Conservation (phyloP, 2,113 vertebrate genomes). For the Amblyornis subalaris region DNA sequence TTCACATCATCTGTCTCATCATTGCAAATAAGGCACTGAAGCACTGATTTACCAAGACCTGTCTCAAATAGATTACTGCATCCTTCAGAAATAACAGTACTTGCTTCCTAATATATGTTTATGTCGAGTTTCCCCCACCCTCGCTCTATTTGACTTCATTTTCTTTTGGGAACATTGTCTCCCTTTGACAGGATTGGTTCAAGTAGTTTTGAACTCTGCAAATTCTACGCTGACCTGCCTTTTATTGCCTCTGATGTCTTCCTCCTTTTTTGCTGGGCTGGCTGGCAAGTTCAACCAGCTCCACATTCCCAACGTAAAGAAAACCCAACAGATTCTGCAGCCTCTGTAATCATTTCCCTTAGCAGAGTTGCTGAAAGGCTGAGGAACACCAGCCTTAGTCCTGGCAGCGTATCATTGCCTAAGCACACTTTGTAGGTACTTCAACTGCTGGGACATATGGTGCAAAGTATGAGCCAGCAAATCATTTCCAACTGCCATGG, state of each 20-base stretch:
- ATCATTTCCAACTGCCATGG: not conserved
- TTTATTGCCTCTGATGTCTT: not conserved
- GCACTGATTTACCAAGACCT: not conserved
- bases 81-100: not conserved
- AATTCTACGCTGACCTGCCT: not conserved
- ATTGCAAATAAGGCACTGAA: constrained; percentile 17
- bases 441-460: constrained; percentile 12
- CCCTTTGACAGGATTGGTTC: not conserved
- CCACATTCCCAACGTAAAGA: not conserved
- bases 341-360: not conserved
- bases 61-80: constrained; percentile 23
- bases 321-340: not conserved
- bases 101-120: not conserved
- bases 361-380: not conserved
- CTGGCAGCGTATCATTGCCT: not conserved
- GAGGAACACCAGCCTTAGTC: not conserved
- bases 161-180: not conserved
- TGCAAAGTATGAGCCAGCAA: not conserved
- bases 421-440: not conserved
- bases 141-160: not conserved
- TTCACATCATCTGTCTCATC: constrained; percentile 17
- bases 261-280: not conserved
- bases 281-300: not conserved
- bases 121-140: not conserved
- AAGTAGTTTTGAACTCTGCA: not conserved